Evolutionary conservation across 2,888 invertebrate genomes (phyloP), one percentile per base, ranked within the genome.

Genomic region (Temnothorax rugatulus): DNA sequence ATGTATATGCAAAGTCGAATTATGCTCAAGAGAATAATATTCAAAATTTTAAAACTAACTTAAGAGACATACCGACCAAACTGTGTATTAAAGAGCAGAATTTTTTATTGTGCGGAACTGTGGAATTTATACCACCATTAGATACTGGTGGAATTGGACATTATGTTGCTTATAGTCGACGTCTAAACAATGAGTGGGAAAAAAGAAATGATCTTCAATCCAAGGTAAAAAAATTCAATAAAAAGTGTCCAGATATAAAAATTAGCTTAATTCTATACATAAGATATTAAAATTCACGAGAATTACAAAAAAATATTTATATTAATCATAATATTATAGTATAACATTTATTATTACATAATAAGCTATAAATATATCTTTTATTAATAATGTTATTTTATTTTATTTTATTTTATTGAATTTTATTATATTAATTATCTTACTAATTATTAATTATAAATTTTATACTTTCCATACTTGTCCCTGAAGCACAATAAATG

Each of bases 31-130:
- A 25, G 1, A 25, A 25, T 25, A 25, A 25, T 25, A 1, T 25
- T 25, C 25, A 25, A 25, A 25, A 25, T 25, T 25, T 25, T 25
- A 25, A 25, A 25, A 25, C 25, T 25, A 25, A 25, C 25, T 25
- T 25, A 25, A 25, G 25, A 52, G n/a, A 52, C 8, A 52, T n/a
- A 52, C 52, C 52, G n/a, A 52, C 52, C 52, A 52, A 52, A 52
- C n/a, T 52, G n/a, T 52, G 52, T 52, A n/a, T 52, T 52, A 52
- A n/a, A 52, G 52, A 52, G n/a, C 52, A 52, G 52, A 52, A 52
- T n/a, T 52, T 52, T 52, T 2, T 52, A 52, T 52, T 52, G 25
- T 1, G 25, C 1, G 25, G 25, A 25, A 1, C 25, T 1, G 25
- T 25, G 52, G 52, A 52, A 52, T 52, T n/a, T 52, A 52, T 52